Percentiles rank a stretch among this genome's conserved stretches.
Evolutionary conservation across 2,797 vertebrate species (phyloP).

Genomic region (Enteromius argenteus): DNA sequence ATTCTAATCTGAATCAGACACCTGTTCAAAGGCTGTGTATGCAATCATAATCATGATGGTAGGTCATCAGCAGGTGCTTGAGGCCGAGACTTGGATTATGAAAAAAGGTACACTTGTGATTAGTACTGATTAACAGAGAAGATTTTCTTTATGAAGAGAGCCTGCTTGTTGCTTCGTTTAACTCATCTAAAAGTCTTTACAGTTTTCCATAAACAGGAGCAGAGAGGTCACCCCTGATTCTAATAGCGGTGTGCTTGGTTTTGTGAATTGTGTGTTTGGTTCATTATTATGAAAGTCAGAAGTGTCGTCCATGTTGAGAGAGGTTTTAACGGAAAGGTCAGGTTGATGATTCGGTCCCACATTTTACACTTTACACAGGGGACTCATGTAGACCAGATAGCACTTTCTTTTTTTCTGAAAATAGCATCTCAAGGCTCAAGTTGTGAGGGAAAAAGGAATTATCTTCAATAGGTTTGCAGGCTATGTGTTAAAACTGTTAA

Average conservation of each 20-base stretch:
- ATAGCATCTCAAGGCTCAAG: conserved; percentile 16
- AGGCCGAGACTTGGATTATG: conserved; percentile 8
- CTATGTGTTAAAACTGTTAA: too few relatives aligned
- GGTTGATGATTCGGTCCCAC: conserved; percentile 65
- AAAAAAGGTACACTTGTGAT: not conserved
- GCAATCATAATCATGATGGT: conserved; percentile 18
- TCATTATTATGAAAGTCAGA: conserved; percentile 47
- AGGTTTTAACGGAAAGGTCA: conserved; percentile 69
- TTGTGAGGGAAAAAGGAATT: not conserved
- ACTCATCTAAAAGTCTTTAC: not conserved
- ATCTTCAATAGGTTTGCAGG: conserved; percentile 6
- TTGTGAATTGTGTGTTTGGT: conserved; percentile 37
- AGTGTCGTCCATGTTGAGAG: conserved; percentile 16
- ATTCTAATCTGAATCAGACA: not conserved
- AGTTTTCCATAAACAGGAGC: conserved; percentile 6
- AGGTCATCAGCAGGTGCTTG: conserved; percentile 22
- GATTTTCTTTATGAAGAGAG: not conserved
- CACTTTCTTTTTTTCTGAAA: conserved; percentile 48
- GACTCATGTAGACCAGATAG: conserved; percentile 61
- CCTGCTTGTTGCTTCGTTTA: not conserved
- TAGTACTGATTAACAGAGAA: conserved; percentile 16
- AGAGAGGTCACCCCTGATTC: conserved; percentile 15
- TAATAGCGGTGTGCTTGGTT: conserved; percentile 1
- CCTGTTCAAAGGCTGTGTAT: not conserved
- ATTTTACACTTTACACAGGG: conserved; percentile 55